phyloP scores from a whole-genome alignment of 2,888 invertebrate genomes.

The Elaeidobius kamerunicus region DNA sequence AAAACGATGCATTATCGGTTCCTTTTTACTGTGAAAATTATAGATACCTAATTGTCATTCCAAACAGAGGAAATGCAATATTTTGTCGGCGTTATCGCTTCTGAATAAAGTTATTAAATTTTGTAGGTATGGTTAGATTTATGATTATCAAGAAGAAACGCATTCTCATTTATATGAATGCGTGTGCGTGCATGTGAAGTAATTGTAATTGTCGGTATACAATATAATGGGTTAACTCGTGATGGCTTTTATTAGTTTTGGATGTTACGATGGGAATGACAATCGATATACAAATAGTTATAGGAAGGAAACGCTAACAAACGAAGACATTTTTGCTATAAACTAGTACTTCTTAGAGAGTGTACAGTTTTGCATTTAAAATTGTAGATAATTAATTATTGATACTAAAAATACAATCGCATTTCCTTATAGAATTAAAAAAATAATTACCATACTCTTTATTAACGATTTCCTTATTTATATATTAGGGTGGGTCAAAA shows the following conservation, averaged over 20 bases:
- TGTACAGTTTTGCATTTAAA: too few relatives aligned
- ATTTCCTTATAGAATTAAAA: too few relatives aligned
- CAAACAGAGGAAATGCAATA: slow-evolving; percentile 10
- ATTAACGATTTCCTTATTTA: too few relatives aligned
- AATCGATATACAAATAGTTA: neutral
- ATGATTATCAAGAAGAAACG: slow-evolving; percentile 20
- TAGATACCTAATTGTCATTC: slow-evolving; percentile 20
- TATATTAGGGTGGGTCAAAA: too few relatives aligned
- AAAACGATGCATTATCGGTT: slow-evolving; percentile 17
- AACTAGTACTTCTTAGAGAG: too few relatives aligned
- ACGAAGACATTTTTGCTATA: too few relatives aligned
- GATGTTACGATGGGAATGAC: slow-evolving; percentile 1
- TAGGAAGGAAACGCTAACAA: neutral
- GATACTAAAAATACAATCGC: too few relatives aligned
- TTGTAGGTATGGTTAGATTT: slow-evolving; percentile 21
- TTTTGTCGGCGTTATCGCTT: slow-evolving; percentile 17
- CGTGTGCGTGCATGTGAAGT: slow-evolving; percentile 18
- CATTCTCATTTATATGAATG: slow-evolving; percentile 2
- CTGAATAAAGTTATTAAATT: slow-evolving; percentile 19
- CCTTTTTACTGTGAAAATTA: slow-evolving; percentile 13
- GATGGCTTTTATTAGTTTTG: slow-evolving; percentile 10
- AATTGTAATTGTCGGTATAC: slow-evolving; percentile 17
- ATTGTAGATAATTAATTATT: too few relatives aligned
- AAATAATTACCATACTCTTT: too few relatives aligned
- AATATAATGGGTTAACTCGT: slow-evolving; percentile 6